Base-by-base conservation (phyloP, 1,140 invertebrate species). In the Drosophila grimshawi region DNA sequence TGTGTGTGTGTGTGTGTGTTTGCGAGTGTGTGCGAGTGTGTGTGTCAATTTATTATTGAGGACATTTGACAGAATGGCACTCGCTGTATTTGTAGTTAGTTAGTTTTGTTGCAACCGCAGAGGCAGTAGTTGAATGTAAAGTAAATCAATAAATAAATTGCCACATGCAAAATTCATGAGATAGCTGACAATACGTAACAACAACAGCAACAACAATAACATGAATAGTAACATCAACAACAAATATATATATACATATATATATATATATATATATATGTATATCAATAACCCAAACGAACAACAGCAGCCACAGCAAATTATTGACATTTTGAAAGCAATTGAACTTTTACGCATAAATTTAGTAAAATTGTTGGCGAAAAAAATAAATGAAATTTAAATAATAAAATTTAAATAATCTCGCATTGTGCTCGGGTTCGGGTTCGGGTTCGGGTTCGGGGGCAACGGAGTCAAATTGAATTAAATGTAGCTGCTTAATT, bases 101-200 rank as follows among this genome's bases (percentile, higher is more conserved):
- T 70, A 57, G 66, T 60, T 67, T 7, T 55, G 49, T 19, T 41
- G 64, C 11, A 51, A 35, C n/a, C 19, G 63, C 48, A 41, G 67
- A 37, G 72, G 56, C 30, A 55, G 56, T 46, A 30, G 74, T 52
- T 51, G 62, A 29, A 72, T 68, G 70, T 60, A 64, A 80, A 86
- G 83, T 88, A 88, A 86, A 88, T 86, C 83, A 88, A 88, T 89
- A 80, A 88, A 88, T 88, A 90, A 90, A 88, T 89, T 88, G 85
- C 51, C 77, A 35, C 86, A 88, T 89, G 80, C 83, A 80, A 88
- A 80, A 88, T 88, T 80, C 77, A 88, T 88, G 85, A 85, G 80
- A 66, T 76, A 86, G 39, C 66, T 78, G 62, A 68, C 37, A 81
- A 33, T 70, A 73, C 62, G 19, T 19, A 49, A 5, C 45, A 81